Conservation (phyloP, 2,113 vertebrate species). For the Daubentonia madagascariensis region DNA sequence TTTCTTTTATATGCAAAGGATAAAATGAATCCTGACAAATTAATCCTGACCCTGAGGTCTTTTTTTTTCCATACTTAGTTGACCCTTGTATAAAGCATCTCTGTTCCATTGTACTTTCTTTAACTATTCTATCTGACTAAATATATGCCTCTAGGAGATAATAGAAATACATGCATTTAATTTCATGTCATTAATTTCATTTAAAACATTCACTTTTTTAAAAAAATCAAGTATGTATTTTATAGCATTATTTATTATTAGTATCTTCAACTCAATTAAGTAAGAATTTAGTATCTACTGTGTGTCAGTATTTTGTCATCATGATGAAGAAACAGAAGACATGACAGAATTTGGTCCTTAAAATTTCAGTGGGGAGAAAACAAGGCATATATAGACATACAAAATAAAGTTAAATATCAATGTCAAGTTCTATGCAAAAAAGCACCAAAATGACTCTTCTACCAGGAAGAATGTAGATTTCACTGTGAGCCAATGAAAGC, state of each 20-base stretch:
- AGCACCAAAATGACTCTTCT: not conserved
- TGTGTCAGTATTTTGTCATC: not conserved
- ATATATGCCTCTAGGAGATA: not conserved
- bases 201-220: not conserved
- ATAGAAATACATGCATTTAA: not conserved
- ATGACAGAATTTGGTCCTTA: not conserved
- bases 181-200: not conserved
- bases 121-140: not conserved
- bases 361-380: not conserved
- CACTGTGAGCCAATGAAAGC: not conserved
- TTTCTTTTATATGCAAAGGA: not conserved
- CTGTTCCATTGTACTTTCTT: not conserved
- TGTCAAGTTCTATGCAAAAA: not conserved
- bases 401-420: not conserved
- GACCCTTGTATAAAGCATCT: not conserved
- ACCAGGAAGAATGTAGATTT: not conserved
- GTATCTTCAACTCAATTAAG: not conserved
- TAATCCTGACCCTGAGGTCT: not conserved
- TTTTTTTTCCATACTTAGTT: not conserved
- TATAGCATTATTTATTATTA: not conserved
- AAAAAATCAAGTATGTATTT: not conserved
- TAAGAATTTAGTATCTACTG: not conserved
- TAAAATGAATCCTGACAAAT: conserved; percentile 39
- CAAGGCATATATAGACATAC: not conserved
- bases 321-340: not conserved